Evolutionary conservation across 2,797 vertebrate species (phyloP).

Genomic region (Artibeus lituratus): DNA sequence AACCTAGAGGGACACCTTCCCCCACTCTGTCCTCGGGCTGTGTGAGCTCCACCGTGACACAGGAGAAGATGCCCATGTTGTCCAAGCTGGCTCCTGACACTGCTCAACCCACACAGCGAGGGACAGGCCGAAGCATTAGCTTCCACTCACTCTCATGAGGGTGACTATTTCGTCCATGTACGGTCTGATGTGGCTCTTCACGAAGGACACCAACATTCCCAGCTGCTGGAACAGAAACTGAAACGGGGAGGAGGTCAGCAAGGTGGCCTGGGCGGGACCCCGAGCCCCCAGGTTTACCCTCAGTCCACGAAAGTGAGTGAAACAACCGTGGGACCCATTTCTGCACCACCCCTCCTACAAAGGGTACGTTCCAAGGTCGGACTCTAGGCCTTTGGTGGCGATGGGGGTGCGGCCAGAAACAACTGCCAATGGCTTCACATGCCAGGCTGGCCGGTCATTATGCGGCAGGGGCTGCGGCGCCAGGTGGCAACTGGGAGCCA

Average conservation of each 20-base stretch:
- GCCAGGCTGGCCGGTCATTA: background rate
- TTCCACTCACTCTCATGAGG: slow-evolving; percentile 94
- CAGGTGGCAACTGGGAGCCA: background rate
- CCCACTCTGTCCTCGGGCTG: accelerated
- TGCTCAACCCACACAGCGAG: background rate
- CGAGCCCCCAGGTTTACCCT: background rate
- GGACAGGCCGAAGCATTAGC: background rate
- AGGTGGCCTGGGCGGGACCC: background rate
- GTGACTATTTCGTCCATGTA: slow-evolving; percentile 99
- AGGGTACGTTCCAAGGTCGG: background rate
- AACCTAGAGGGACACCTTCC: background rate
- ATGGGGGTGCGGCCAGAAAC: background rate
- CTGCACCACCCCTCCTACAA: background rate
- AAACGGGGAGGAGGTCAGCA: slow-evolving; percentile 38
- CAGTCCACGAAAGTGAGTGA: background rate
- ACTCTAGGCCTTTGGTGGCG: background rate
- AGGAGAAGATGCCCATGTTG: background rate
- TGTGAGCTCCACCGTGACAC: background rate
- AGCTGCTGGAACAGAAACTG: slow-evolving; percentile 99
- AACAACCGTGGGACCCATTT: background rate
- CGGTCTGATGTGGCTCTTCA: slow-evolving; percentile 97
- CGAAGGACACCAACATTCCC: slow-evolving; percentile 98
- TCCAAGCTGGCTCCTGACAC: background rate
- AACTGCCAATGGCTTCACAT: background rate
- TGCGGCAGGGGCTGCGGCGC: background rate